A percentile compares a stretch with the other conserved stretches of the same genome.
phyloP scores from a whole-genome alignment of 2,888 invertebrate species.

The Microctonus hyperodae region DNA sequence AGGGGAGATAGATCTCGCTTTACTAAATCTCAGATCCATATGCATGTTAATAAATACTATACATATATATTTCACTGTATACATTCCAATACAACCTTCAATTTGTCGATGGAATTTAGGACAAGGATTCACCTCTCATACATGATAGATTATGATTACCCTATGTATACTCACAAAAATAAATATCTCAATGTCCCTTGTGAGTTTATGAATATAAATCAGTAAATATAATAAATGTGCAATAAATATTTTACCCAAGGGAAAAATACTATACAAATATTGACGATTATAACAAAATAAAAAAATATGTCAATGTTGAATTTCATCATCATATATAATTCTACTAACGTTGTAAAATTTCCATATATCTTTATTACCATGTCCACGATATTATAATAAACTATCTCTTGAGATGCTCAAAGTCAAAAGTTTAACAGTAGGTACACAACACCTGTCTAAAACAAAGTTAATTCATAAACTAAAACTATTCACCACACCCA shows the following conservation, averaged over 20 bases:
- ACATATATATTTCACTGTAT: neutral
- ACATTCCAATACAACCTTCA: neutral
- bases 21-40: neutral
- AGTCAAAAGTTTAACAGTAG: neutral
- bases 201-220: neutral
- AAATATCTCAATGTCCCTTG: neutral
- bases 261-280: neutral
- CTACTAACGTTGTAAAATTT: neutral
- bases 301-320: neutral
- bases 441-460: neutral
- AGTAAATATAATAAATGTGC: neutral
- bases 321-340: neutral
- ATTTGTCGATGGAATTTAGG: conserved; percentile 11
- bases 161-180: neutral
- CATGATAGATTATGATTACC: neutral
- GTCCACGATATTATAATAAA: conserved; percentile 2
- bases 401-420: neutral
- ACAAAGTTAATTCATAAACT: neutral
- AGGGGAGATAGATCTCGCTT: neutral
- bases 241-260: neutral
- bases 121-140: neutral
- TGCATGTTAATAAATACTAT: neutral
- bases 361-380: neutral
- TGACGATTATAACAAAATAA: neutral
- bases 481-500: neutral